These are phyloP conservation scores for Zophobas morio DNA, from an alignment of 1,140 invertebrate species.

Conservation along the genomic window DNA sequence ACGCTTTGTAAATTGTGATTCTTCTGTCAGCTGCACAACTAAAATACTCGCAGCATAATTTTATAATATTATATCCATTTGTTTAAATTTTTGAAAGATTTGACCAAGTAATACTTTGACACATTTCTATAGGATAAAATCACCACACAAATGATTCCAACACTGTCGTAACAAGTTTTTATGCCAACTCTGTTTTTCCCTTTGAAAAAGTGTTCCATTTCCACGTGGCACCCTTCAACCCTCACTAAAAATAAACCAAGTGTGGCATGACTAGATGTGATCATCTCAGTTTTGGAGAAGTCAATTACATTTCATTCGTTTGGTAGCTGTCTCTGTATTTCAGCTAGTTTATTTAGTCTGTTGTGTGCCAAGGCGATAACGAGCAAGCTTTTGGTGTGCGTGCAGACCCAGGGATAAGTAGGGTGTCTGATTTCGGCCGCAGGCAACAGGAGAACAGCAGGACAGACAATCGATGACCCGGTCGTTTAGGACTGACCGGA, in stretches of 20 bases:
- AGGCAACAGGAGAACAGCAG: conserved; percentile 37
- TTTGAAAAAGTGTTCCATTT: background rate
- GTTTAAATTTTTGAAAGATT: no score
- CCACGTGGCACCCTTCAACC: background rate
- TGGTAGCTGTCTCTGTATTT: conserved; percentile 35
- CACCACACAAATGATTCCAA: no score
- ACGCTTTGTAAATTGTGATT: no score
- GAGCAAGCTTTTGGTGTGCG: conserved; percentile 33
- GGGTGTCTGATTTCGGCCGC: conserved; percentile 41
- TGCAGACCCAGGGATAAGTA: conserved; percentile 42
- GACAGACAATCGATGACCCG: conserved; percentile 51
- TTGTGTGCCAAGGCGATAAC: conserved; percentile 42
- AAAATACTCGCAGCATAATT: no score
- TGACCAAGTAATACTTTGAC: no score
- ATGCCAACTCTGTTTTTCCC: no score
- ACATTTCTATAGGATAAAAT: no score
- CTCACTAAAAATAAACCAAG: background rate
- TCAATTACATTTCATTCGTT: conserved; percentile 33
- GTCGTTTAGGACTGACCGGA: conserved; percentile 49
- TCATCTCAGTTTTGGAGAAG: conserved; percentile 26
- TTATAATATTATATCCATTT: no score
- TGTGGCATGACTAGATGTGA: conserved; percentile 22
- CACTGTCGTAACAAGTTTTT: no score
- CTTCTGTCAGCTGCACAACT: no score
- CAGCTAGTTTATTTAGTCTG: conserved; percentile 26